Conservation (phyloP, 2,113 vertebrate species). For the Dermatemys mawii region DNA sequence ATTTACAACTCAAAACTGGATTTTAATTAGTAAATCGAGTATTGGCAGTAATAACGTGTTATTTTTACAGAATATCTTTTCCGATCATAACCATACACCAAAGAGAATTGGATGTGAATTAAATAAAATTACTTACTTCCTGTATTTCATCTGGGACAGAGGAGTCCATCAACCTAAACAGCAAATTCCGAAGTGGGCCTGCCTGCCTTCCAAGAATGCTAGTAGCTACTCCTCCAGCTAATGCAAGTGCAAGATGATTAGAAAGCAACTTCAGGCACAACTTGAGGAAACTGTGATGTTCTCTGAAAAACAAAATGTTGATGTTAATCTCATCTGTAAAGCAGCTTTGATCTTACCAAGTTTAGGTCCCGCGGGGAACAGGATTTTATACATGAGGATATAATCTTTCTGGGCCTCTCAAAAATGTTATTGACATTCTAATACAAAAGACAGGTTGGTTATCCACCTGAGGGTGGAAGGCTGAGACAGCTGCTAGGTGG, state of each 20-base stretch:
- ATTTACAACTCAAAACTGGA: background rate
- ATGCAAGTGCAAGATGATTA: conserved; percentile 95
- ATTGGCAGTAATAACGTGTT: background rate
- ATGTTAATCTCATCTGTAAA: background rate
- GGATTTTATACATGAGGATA: background rate
- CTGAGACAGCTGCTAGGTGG: background rate
- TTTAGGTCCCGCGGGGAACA: background rate
- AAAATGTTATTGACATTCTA: background rate
- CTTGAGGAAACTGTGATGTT: conserved; percentile 96
- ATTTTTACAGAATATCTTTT: background rate
- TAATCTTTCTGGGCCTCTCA: background rate
- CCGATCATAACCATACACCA: background rate
- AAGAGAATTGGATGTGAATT: background rate
- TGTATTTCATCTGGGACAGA: conserved; percentile 99
- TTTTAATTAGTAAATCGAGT: background rate
- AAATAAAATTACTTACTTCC: conserved; percentile 81
- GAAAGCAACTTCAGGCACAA: conserved; percentile 95
- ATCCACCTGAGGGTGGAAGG: background rate
- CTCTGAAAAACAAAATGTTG: conserved; percentile 77
- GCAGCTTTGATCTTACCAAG: background rate
- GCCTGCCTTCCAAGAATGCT: conserved; percentile 96
- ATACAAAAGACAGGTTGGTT: background rate
- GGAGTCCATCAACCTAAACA: conserved; percentile 97
- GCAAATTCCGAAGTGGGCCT: conserved; percentile 92
- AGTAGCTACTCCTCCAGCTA: conserved; percentile 96